phyloP scores from a whole-genome alignment of 2,888 invertebrate species.

The Agapetus fuscipes region DNA sequence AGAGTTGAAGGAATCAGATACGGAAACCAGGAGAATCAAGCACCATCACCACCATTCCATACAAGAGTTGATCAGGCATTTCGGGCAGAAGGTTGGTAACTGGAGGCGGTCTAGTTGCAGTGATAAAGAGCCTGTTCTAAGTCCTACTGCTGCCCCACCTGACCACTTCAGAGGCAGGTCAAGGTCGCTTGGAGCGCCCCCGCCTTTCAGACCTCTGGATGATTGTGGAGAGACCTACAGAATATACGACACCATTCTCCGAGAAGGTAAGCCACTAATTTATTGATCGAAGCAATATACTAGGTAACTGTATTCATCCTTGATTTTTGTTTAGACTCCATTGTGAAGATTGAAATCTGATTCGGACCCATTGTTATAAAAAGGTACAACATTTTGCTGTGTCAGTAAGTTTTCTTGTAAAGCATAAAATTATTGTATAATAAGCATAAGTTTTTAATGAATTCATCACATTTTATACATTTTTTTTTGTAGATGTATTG shows the following conservation, averaged over 20 bases:
- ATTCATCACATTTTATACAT: too few relatives aligned
- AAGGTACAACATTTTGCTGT: too few relatives aligned
- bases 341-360: too few relatives aligned
- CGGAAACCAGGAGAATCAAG: constrained; percentile 27
- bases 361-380: too few relatives aligned
- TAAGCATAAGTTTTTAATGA: too few relatives aligned
- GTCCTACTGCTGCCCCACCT: constrained; percentile 38
- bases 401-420: too few relatives aligned
- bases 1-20: constrained; percentile 28
- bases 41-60: constrained; percentile 59
- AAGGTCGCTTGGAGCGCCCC: constrained; percentile 62
- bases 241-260: constrained; percentile 69
- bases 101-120: constrained; percentile 49
- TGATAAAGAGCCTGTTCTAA: constrained; percentile 33
- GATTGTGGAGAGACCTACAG: constrained; percentile 76
- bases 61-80: constrained; percentile 66
- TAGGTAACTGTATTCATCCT: too few relatives aligned
- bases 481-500: too few relatives aligned
- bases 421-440: too few relatives aligned
- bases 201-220: constrained; percentile 42
- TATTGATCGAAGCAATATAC: too few relatives aligned
- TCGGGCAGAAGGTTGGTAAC: constrained; percentile 64
- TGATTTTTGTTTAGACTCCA: too few relatives aligned
- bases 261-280: constrained; percentile 53
- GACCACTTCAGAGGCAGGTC: constrained; percentile 65